Conservation (phyloP, 2,113 vertebrate species). For the Cephalopterus ornatus region DNA sequence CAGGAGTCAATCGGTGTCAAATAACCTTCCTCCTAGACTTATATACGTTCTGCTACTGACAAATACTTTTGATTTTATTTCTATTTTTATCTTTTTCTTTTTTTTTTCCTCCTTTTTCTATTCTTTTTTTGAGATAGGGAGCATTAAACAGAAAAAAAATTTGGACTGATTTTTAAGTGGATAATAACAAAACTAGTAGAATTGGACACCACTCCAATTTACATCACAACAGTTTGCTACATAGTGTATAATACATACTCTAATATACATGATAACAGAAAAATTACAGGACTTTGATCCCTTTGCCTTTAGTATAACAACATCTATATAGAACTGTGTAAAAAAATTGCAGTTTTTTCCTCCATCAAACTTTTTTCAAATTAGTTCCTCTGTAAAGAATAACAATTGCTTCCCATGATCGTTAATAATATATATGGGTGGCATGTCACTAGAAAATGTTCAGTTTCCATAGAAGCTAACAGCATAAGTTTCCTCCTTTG, state of each 20-base stretch:
- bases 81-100: accelerated
- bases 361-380: background rate
- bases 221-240: background rate
- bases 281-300: background rate
- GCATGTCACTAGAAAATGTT: background rate
- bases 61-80: background rate
- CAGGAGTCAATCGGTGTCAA: background rate
- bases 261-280: background rate
- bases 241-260: background rate
- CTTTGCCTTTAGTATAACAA: background rate
- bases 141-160: background rate
- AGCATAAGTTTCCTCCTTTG: background rate
- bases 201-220: background rate
- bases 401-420: background rate
- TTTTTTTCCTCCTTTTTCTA: accelerated
- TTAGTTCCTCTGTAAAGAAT: background rate
- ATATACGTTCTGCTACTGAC: background rate
- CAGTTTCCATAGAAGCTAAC: background rate
- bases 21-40: background rate
- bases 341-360: background rate
- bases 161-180: background rate
- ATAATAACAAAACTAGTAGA: background rate
- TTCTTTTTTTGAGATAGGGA: background rate
- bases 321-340: background rate
- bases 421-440: background rate